Conservation (phyloP, 2,113 vertebrate species). For the Microtus ochrogaster region DNA sequence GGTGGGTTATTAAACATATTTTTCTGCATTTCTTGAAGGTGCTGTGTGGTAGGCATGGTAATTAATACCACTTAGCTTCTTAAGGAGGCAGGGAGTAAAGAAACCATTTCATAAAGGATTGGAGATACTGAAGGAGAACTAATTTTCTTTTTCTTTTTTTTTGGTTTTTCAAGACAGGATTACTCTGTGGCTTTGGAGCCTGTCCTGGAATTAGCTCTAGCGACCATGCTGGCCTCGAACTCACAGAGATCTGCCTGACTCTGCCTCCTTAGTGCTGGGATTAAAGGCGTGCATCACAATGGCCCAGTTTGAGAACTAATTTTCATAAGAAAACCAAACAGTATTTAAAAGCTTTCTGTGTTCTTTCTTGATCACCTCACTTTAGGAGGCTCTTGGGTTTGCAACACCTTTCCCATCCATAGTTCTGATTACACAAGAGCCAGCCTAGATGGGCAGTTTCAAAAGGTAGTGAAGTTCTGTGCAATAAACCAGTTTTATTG, state of each 20-base stretch:
- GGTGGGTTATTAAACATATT: not conserved
- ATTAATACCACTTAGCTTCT: not conserved
- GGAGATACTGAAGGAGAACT: conserved; percentile 15
- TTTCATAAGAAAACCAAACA: conserved; percentile 35
- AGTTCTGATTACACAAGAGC: not conserved
- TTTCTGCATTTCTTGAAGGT: not conserved
- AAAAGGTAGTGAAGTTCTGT: not conserved
- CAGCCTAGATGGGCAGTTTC: not conserved
- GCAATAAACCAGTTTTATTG: conserved; percentile 1
- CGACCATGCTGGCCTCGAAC: no score
- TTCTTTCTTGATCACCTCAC: not conserved
- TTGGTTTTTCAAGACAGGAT: no score
- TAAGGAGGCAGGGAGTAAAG: conserved; percentile 31
- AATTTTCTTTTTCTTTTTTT: conserved; percentile 1
- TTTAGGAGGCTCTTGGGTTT: conserved; percentile 30
- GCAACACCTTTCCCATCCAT: not conserved
- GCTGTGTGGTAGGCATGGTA: not conserved
- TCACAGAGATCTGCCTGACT: no score
- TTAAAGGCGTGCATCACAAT: no score
- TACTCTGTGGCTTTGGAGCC: no score
- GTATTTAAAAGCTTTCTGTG: conserved; percentile 16
- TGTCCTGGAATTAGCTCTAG: no score
- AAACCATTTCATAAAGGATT: conserved; percentile 48
- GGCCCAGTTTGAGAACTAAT: not conserved
- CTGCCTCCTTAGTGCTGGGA: no score